Evolutionary conservation across 1,140 invertebrate species (phyloP), one percentile per base, ranked within the genome.

Genomic region (Polypedilum pembai): DNA sequence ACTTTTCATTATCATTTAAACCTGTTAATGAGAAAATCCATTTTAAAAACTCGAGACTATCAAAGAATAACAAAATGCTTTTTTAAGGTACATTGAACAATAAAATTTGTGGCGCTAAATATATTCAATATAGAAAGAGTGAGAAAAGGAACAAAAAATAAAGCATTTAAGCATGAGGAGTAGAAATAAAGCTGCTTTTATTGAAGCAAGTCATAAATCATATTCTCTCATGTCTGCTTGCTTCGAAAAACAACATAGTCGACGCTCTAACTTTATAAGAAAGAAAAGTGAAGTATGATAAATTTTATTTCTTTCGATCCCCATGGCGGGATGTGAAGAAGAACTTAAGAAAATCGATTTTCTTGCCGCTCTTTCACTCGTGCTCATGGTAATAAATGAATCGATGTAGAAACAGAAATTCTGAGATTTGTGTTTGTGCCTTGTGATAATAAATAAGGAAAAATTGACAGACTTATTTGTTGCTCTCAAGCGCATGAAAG

Each of bases 351-450:
- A 56, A 56, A 56, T 56, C 45, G 45, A 56, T 56, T 56, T 56
- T 56, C 45, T 12, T 56, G 12, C 45, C 45, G n/a, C n/a, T 56
- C 45, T n/a, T 56, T n/a, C 45, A 15, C n/a, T 56, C 45, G n/a
- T 56, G 45, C n/a, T 56, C 12, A 56, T 56, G 45, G 45, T 56
- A 56, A 56, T 56, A 56, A 56, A 56, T 56, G 45, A 15, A 56
- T 56, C 45, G 45, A 56, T 56, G 45, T 12, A 56, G 45, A 56
- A 56, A 56, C 45, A 56, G 12, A 56, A 56, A n/a, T 20, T 69
- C 65, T 69, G 65, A 69, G 65, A 69, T 69, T 69, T 69, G 65
- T 69, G 12, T 69, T 69, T 33, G 20, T 69, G 65, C 45, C 24
- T 33, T 69, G 65, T 10, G 65, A 21, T 69, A 69, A 69, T 69